Conservation (phyloP, 2,888 invertebrate genomes). For the Euzophera pinguis region DNA sequence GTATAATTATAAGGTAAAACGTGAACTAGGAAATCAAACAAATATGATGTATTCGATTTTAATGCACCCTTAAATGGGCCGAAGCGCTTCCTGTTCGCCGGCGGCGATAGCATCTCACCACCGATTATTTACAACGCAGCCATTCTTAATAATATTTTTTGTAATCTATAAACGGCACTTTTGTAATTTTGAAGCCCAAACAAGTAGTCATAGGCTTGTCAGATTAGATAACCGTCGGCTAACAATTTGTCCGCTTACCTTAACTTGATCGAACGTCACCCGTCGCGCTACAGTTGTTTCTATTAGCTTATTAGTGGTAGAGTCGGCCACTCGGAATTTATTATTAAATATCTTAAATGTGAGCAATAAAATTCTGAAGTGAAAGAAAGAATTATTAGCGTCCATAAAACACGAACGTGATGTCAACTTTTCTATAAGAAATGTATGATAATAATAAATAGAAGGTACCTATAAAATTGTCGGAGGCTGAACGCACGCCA, state of each 20-base stretch:
- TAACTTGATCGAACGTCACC: slow-evolving; percentile 32
- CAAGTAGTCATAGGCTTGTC: slow-evolving; percentile 61
- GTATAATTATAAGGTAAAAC: slow-evolving; percentile 78
- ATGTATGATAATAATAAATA: slow-evolving; percentile 53
- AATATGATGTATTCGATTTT: slow-evolving; percentile 81
- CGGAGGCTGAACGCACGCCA: slow-evolving; percentile 34
- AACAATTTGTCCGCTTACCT: slow-evolving; percentile 46
- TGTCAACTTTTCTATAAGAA: slow-evolving; percentile 55
- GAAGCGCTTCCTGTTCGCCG: slow-evolving; percentile 75
- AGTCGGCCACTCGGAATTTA: slow-evolving; percentile 32
- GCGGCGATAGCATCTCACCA: slow-evolving; percentile 67
- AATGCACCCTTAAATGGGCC: slow-evolving; percentile 79
- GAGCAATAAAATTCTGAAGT: slow-evolving; percentile 50
- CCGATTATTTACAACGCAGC: slow-evolving; percentile 67
- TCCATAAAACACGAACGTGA: slow-evolving; percentile 51
- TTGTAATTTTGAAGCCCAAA: slow-evolving; percentile 59
- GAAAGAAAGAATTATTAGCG: slow-evolving; percentile 58
- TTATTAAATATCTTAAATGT: slow-evolving; percentile 39
- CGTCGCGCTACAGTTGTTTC: slow-evolving; percentile 33
- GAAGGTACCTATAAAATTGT: slow-evolving; percentile 58
- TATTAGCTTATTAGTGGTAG: slow-evolving; percentile 25
- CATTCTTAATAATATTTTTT: slow-evolving; percentile 51
- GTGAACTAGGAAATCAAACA: slow-evolving; percentile 80
- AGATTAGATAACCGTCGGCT: slow-evolving; percentile 55
- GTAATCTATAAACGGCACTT: slow-evolving; percentile 56